Base-by-base conservation (phyloP, 2,888 invertebrate species). In the Drosophila buzzatii region DNA sequence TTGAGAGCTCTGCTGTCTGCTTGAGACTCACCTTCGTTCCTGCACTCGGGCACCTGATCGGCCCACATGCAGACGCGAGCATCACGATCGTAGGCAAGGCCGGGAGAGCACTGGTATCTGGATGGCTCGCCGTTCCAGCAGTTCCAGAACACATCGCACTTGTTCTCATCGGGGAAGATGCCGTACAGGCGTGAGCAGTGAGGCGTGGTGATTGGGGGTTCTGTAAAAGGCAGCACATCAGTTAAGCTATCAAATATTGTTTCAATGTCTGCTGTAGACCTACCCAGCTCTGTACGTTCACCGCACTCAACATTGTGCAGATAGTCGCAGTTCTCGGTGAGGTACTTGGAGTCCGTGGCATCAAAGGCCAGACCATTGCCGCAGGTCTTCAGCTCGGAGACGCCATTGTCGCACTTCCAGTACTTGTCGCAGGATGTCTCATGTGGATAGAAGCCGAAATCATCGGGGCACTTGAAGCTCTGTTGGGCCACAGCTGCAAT, bases 41-140 rank as follows among this genome's bases (percentile, higher is more conserved):
- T 97, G 95, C 98, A 98, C 94, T 98, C 97, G 60, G 97, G 97
- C 70, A 98, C 97, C 94, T 98, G 97, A 94, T 99, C 97, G 87
- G 98, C 97, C 99, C 99, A 97, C 97, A 98, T 98, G 94, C 98
- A 98, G 66, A 98, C 97, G 84, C 98, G 96, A 60, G 98, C 96
- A 93, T 98, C 97, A 83, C 98, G 95, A 94, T 99, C 97, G 94
- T 98, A 98, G 80, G 98, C 98, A 58, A 98, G 95, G 85, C 98
- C 98, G 88, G 98, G 98, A 84, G 98, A 97, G 94, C 98, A 98
- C 93, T 98, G 97, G 94, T 98, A 98, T 90, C 97, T 95, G 92
- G 97, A 97, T 7, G 98, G 96, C 93, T 98, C 98, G 60, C 98
- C 98, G 94, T 97, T 98, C 98, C 98, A 98, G 94, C 98, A 98